Conservation (phyloP, 2,888 invertebrate genomes). For the Sacculina carcini region DNA sequence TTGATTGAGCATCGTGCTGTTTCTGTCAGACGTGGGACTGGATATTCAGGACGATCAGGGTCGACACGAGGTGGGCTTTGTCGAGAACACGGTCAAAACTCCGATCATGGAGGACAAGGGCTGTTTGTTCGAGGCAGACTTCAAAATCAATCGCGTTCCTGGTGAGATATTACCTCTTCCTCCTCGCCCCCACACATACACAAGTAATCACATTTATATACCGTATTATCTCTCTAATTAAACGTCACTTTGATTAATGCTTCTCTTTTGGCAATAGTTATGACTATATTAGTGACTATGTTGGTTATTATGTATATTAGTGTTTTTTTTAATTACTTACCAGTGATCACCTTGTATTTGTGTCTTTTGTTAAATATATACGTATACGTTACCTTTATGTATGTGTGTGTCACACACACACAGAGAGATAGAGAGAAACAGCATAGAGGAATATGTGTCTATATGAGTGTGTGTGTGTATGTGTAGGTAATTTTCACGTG, state of each 20-base stretch:
- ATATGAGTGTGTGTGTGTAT: too few relatives aligned
- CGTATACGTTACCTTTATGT: too few relatives aligned
- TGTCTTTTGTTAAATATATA: too few relatives aligned
- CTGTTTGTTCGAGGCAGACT: conserved; percentile 25
- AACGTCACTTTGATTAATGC: not conserved
- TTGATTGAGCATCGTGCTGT: not conserved
- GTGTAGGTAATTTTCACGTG: conserved; percentile 31
- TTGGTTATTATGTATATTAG: too few relatives aligned
- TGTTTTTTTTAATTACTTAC: too few relatives aligned
- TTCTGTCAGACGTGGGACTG: conserved; percentile 10
- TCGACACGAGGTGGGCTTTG: conserved; percentile 30
- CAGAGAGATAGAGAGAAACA: too few relatives aligned
- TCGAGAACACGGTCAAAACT: conserved; percentile 26
- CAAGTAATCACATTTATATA: not conserved
- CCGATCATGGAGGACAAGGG: conserved; percentile 22
- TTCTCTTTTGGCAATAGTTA: conserved; percentile 1
- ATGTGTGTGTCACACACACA: not conserved
- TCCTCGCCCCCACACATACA: not conserved
- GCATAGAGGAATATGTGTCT: too few relatives aligned
- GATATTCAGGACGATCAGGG: conserved; percentile 28
- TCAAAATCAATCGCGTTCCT: conserved; percentile 22
- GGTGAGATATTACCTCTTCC: conserved; percentile 10
- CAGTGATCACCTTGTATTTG: too few relatives aligned
- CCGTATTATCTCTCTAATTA: not conserved
- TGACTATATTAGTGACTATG: too few relatives aligned